phyloP scores from a whole-genome alignment of 2,113 vertebrate genomes.

The Cochlearius cochlearius region DNA sequence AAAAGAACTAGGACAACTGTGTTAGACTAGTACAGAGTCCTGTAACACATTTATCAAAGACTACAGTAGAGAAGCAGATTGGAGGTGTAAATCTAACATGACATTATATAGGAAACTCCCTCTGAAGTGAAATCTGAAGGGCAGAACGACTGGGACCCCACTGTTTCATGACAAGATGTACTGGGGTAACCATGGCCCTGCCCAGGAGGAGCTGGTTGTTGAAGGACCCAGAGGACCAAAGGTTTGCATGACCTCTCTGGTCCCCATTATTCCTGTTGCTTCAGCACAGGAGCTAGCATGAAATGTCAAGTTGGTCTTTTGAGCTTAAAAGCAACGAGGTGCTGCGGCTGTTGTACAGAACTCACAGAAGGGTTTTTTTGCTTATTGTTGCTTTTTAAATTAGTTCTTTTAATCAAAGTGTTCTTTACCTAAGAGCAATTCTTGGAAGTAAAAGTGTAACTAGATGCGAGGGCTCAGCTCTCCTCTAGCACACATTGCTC shows the following conservation, averaged over 20 bases:
- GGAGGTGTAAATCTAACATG: not conserved
- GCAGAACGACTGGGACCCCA: not conserved
- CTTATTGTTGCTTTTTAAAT: not conserved
- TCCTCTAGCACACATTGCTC: not conserved
- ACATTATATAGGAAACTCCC: not conserved
- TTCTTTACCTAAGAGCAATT: not conserved
- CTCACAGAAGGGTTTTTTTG: not conserved
- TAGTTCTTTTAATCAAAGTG: not conserved
- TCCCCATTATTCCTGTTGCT: not conserved
- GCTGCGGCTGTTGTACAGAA: not conserved
- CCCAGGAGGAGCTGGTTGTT: not conserved
- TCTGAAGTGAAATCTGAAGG: not conserved
- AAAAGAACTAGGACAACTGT: not conserved
- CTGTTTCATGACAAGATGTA: not conserved
- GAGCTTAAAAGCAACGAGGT: not conserved
- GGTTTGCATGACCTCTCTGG: not conserved
- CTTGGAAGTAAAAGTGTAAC: not conserved
- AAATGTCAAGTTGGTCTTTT: constrained; percentile 8
- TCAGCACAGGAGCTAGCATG: not conserved
- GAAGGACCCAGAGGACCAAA: not conserved
- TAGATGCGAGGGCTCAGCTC: not conserved
- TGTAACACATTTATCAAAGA: not conserved
- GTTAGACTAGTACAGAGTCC: not conserved
- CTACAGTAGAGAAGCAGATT: not conserved
- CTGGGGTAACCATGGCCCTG: no score